phyloP scores from a whole-genome alignment of 2,888 invertebrate species.

The Noctua pronuba region DNA sequence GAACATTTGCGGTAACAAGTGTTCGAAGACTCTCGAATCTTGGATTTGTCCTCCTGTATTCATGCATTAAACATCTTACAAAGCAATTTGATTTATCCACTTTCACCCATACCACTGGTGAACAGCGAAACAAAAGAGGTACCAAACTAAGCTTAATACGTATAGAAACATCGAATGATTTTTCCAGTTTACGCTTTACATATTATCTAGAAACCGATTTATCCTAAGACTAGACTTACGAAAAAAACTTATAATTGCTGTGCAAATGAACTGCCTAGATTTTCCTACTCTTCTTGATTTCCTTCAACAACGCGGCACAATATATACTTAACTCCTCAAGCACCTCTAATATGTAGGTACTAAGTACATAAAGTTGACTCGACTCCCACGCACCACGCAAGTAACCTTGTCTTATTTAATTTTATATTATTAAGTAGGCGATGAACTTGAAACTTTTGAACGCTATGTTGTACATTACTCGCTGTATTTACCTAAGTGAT shows the following conservation, averaged over 20 bases:
- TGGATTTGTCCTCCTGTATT: not conserved
- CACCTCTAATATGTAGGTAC: slow-evolving; percentile 17
- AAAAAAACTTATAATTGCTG: not conserved
- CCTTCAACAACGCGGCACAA: not conserved
- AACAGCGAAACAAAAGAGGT: not conserved
- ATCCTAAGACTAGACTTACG: not conserved
- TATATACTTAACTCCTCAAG: not conserved
- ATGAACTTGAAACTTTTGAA: slow-evolving; percentile 60
- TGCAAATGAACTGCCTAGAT: not conserved
- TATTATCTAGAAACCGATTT: not conserved
- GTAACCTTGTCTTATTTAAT: slow-evolving; percentile 59
- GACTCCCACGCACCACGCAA: slow-evolving; percentile 52
- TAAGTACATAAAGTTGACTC: slow-evolving; percentile 40
- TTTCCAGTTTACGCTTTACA: not conserved
- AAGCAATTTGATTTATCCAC: not conserved
- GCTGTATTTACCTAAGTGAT: slow-evolving; percentile 53
- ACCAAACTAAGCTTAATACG: not conserved
- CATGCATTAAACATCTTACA: not conserved
- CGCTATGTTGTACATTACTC: slow-evolving; percentile 43
- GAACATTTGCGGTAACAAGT: not conserved
- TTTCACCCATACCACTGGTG: not conserved
- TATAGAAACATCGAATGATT: not conserved
- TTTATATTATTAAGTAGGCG: slow-evolving; percentile 64
- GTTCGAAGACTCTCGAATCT: not conserved
- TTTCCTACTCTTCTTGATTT: not conserved